These are phyloP conservation scores for Cirrhinus mrigala DNA, from an alignment of 2,797 vertebrate genomes.

Conservation along the genomic window DNA sequence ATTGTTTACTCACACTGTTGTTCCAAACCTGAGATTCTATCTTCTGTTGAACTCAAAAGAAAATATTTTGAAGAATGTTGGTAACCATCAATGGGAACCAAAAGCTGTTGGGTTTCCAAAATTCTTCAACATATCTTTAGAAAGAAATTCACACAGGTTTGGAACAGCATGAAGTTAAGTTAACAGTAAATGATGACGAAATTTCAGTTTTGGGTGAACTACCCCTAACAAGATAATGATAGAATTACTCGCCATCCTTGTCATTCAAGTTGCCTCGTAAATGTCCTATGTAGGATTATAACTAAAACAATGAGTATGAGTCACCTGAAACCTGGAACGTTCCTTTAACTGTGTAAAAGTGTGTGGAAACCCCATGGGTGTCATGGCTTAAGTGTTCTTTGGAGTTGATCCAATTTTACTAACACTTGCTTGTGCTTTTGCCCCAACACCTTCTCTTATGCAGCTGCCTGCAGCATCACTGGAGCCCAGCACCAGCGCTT, in stretches of 20 bases:
- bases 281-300: background rate
- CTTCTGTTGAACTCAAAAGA: background rate
- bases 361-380: background rate
- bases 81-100: background rate
- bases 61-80: background rate
- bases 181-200: background rate
- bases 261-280: background rate
- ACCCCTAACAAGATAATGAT: background rate
- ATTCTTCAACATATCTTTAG: background rate
- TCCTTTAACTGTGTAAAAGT: background rate
- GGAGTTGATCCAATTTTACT: constrained; percentile 37
- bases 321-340: background rate
- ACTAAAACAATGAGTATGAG: background rate
- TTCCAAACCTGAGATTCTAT: background rate
- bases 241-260: background rate
- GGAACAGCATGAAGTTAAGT: background rate
- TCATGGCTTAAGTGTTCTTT: constrained; percentile 24
- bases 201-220: background rate
- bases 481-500: constrained; percentile 26
- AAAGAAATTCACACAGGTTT: background rate
- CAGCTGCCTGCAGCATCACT: constrained; percentile 24
- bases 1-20: background rate
- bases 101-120: background rate
- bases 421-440: constrained; percentile 42
- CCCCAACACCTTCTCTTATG: constrained; percentile 21